Evolutionary conservation across 2,797 vertebrate genomes (phyloP).

Genomic region (Chaetodon trifasciatus): DNA sequence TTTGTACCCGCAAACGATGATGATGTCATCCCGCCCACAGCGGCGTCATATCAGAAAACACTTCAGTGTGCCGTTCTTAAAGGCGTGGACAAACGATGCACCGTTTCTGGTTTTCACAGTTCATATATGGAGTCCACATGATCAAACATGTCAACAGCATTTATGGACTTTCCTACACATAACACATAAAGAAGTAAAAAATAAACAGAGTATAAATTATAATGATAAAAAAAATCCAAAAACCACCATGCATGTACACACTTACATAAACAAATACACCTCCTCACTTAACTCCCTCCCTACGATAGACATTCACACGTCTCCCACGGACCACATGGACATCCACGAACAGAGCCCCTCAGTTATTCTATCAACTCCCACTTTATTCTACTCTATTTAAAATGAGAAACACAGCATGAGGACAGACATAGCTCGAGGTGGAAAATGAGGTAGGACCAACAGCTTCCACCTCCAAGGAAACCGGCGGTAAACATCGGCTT

Average conservation of each 20-base stretch:
- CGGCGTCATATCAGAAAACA: background rate
- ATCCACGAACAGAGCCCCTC: background rate
- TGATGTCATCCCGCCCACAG: too few species aligned
- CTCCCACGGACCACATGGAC: background rate
- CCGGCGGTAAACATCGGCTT: constrained; percentile 49
- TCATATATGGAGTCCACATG: background rate
- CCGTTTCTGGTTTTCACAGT: background rate
- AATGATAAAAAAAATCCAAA: background rate
- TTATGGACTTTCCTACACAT: background rate
- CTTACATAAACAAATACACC: too few species aligned
- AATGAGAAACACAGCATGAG: constrained; percentile 37
- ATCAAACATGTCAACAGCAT: background rate
- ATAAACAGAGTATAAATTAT: background rate
- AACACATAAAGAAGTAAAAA: too few species aligned
- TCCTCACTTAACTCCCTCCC: background rate
- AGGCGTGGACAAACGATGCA: too few species aligned
- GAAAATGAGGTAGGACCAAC: constrained; percentile 36
- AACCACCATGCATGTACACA: too few species aligned
- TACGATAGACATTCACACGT: background rate
- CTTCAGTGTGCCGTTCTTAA: background rate
- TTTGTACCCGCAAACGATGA: too few species aligned
- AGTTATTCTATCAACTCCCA: background rate
- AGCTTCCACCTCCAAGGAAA: constrained; percentile 48
- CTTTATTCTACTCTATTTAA: background rate
- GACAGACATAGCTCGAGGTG: background rate